phyloP scores from a whole-genome alignment of 2,888 invertebrate species.

The Drosophila kanekoi region DNA sequence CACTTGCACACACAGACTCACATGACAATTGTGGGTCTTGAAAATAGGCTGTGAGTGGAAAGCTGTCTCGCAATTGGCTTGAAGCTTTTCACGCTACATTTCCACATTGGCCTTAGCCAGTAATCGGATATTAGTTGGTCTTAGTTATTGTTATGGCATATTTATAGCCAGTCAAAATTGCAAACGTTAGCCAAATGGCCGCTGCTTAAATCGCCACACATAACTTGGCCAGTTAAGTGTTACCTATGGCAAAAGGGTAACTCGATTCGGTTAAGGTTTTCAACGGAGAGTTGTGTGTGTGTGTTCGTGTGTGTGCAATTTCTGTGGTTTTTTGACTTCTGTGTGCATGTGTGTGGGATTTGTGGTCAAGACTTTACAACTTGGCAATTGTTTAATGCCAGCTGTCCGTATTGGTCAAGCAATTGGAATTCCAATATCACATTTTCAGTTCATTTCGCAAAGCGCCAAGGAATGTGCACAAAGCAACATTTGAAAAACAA shows the following conservation, averaged over 20 bases:
- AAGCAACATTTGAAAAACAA: conserved; percentile 40
- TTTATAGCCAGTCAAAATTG: conserved; percentile 72
- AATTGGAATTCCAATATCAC: conserved; percentile 60
- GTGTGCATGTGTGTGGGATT: conserved; percentile 36
- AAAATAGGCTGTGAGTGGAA: not conserved
- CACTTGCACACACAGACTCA: conserved; percentile 4
- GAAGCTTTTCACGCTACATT: conserved; percentile 71
- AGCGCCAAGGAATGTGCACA: conserved; percentile 47
- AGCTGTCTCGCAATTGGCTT: conserved; percentile 53
- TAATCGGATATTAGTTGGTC: conserved; percentile 76
- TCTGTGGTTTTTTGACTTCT: conserved; percentile 33
- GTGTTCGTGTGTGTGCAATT: conserved; percentile 11
- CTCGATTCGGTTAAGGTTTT: not conserved
- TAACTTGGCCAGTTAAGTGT: conserved; percentile 59
- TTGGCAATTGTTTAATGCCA: conserved; percentile 63
- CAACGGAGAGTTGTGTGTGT: not conserved
- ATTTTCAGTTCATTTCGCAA: conserved; percentile 51
- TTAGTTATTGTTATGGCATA: conserved; percentile 77
- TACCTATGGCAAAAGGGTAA: conserved; percentile 40
- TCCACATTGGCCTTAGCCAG: conserved; percentile 46
- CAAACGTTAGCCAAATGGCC: conserved; percentile 41
- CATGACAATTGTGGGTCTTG: conserved; percentile 1
- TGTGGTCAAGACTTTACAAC: conserved; percentile 63
- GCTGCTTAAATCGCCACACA: conserved; percentile 52
- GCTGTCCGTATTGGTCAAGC: conserved; percentile 47